Evolutionary conservation across 2,797 vertebrate species (phyloP).

Genomic region (Myotis pilosus): DNA sequence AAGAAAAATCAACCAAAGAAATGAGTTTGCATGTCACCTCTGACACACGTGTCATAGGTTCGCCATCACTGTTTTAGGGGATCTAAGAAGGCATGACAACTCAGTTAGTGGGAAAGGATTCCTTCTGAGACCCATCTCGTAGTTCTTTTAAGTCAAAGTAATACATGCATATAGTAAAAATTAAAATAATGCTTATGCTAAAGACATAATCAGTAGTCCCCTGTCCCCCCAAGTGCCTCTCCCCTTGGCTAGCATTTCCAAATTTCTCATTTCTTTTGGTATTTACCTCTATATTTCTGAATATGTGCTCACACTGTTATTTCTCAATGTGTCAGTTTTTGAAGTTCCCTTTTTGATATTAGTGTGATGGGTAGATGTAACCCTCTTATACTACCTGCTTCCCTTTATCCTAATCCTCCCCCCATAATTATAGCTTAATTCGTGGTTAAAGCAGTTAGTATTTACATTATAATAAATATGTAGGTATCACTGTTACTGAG

Average conservation of each 20-base stretch:
- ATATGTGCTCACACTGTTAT: neutral
- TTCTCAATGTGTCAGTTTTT: slow-evolving; percentile 16
- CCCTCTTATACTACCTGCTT: neutral
- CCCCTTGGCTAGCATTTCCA: neutral
- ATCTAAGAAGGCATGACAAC: neutral
- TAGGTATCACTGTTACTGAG: neutral
- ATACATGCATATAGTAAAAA: neutral
- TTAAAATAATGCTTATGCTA: neutral
- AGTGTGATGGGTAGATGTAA: neutral
- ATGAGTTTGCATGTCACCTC: too few relatives aligned
- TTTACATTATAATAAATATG: neutral
- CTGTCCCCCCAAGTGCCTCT: neutral
- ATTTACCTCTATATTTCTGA: slow-evolving; percentile 20
- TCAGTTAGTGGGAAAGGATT: neutral
- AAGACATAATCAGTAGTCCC: neutral
- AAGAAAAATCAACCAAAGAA: too few relatives aligned
- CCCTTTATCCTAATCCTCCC: neutral
- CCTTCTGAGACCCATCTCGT: neutral
- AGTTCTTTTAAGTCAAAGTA: slow-evolving; percentile 33
- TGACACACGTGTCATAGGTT: too few relatives aligned
- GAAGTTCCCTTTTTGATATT: neutral
- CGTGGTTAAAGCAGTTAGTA: neutral
- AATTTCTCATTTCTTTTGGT: neutral
- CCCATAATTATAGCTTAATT: neutral
- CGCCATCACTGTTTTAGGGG: neutral